Evolutionary conservation across 2,888 invertebrate genomes (phyloP).

Genomic region (Eupithecia insigniata): DNA sequence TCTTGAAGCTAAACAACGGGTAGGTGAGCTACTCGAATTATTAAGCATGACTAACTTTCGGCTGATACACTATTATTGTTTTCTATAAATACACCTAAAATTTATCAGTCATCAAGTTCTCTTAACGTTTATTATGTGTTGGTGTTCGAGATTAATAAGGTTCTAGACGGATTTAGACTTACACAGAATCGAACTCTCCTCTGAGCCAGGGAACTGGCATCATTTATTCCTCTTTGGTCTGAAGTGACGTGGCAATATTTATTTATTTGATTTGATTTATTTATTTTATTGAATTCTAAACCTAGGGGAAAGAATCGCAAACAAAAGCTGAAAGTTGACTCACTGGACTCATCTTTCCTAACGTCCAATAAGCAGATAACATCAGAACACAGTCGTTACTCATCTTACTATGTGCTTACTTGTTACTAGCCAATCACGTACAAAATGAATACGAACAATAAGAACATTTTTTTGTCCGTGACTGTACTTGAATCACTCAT

Average conservation of each 20-base stretch:
- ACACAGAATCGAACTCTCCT: no score
- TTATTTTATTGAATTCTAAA: neutral
- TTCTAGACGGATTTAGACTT: neutral
- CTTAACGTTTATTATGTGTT: neutral
- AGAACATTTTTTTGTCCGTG: no score
- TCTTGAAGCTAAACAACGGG: slow-evolving; percentile 5
- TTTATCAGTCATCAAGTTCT: neutral
- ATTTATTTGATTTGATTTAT: neutral
- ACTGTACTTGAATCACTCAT: neutral
- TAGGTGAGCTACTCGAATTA: slow-evolving; percentile 1
- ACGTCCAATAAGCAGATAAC: neutral
- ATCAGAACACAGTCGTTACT: neutral
- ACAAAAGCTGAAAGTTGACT: neutral
- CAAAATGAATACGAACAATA: neutral
- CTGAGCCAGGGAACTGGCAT: neutral
- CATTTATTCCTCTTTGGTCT: neutral
- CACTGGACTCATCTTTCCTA: neutral
- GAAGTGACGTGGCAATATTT: neutral
- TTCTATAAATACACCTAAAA: neutral
- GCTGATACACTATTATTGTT: neutral
- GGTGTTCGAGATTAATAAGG: no score
- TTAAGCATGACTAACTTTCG: slow-evolving; percentile 15
- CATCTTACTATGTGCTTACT: neutral
- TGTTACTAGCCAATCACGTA: neutral
- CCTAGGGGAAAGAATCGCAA: neutral